Conservation (phyloP, 2,797 vertebrate genomes). For the Falco cherrug region DNA sequence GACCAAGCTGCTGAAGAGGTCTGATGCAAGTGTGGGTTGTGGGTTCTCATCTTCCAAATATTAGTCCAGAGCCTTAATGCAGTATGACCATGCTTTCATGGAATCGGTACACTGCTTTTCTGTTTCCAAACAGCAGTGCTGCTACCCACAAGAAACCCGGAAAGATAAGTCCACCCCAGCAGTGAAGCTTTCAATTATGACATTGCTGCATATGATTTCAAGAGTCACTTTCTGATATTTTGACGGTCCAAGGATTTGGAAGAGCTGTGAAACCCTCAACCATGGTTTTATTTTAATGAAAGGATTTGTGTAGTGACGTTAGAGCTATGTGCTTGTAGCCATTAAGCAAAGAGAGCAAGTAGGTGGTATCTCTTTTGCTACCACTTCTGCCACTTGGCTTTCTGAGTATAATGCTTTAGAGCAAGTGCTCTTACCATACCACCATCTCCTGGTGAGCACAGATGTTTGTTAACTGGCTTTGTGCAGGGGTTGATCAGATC, state of each 20-base stretch:
- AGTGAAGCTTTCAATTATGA: neutral
- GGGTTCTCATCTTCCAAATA: neutral
- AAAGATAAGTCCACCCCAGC: neutral
- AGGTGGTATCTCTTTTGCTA: neutral
- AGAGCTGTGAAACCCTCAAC: neutral
- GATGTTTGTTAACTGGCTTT: neutral
- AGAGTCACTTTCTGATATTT: neutral
- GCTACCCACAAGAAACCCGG: neutral
- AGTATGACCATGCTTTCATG: neutral
- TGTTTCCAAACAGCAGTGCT: neutral
- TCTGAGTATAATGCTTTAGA: neutral
- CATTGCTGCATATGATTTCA: neutral
- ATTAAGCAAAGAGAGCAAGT: neutral
- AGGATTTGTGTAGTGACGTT: neutral
- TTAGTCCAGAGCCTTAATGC: neutral
- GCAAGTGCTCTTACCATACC: neutral
- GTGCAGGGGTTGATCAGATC: neutral
- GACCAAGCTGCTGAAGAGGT: neutral
- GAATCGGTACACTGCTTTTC: neutral
- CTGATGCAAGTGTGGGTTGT: neutral
- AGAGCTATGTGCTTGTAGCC: neutral
- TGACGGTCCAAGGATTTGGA: neutral
- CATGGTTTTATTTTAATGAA: neutral
- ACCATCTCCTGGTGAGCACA: neutral
- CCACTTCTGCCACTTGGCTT: neutral